Conservation (phyloP, 2,113 vertebrate species). For the Fukomys damarensis region DNA sequence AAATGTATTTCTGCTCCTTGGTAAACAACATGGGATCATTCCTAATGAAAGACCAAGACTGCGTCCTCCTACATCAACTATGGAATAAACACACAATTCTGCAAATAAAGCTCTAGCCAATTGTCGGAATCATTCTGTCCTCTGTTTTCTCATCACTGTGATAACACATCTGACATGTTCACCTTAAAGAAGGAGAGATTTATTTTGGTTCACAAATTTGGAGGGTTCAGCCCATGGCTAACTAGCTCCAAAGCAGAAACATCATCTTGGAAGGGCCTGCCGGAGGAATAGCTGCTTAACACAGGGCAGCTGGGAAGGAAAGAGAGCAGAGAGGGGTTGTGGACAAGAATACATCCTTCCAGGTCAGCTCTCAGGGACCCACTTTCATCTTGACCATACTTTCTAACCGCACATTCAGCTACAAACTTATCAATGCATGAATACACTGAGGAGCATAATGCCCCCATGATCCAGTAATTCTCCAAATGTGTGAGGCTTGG, state of each 20-base stretch:
- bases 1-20: background rate
- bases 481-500: background rate
- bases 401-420: background rate
- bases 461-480: background rate
- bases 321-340: background rate
- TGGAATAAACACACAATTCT: background rate
- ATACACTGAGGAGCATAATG: background rate
- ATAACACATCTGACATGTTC: background rate
- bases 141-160: background rate
- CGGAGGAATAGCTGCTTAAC: background rate
- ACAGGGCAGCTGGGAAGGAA: background rate
- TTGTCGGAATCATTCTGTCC: background rate
- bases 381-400: background rate
- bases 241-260: background rate
- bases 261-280: background rate
- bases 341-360: background rate
- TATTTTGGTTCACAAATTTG: background rate
- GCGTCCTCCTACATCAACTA: background rate
- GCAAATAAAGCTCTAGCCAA: background rate
- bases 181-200: background rate
- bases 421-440: background rate
- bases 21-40: accelerated
- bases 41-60: background rate
- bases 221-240: background rate
- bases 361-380: background rate